These are phyloP conservation scores for Apis dorsata DNA, from an alignment of 1,140 invertebrate species.

Conservation along the genomic window DNA sequence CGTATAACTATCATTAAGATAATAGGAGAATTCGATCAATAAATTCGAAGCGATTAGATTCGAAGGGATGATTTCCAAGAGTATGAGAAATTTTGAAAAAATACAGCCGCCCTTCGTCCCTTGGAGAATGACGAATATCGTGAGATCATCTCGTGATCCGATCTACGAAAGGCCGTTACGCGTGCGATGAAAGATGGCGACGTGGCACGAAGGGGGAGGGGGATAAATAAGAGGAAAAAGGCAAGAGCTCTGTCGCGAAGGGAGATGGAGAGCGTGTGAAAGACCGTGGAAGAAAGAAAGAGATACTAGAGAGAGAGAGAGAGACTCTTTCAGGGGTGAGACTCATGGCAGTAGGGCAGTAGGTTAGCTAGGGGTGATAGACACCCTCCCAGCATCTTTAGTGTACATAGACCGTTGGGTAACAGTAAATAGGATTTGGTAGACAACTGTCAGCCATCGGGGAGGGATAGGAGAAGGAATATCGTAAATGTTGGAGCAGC, in stretches of 20 bases:
- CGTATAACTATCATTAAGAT: too few species aligned
- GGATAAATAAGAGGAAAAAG: constrained; percentile 33
- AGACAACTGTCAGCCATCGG: constrained; percentile 69
- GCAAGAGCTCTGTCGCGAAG: constrained; percentile 30
- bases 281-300: constrained; percentile 31
- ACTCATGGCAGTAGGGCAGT: constrained; percentile 77
- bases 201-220: constrained; percentile 16
- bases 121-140: constrained; percentile 17
- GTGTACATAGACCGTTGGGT: constrained; percentile 60
- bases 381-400: constrained; percentile 70
- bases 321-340: constrained; percentile 65
- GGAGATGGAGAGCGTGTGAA: constrained; percentile 48
- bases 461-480: constrained; percentile 22
- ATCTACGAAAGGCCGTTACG: constrained; percentile 57
- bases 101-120: constrained; percentile 13
- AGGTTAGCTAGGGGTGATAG: constrained; percentile 77
- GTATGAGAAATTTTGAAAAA: constrained; percentile 50
- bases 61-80: constrained; percentile 21
- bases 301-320: constrained; percentile 3
- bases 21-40: too few species aligned
- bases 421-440: constrained; percentile 74
- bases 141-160: constrained; percentile 53
- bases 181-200: constrained; percentile 40
- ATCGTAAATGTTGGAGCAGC: constrained; percentile 62
- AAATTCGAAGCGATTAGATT: constrained; percentile 17